Conservation (phyloP, 2,113 vertebrate species). For the Mohoua ochrocephala region DNA sequence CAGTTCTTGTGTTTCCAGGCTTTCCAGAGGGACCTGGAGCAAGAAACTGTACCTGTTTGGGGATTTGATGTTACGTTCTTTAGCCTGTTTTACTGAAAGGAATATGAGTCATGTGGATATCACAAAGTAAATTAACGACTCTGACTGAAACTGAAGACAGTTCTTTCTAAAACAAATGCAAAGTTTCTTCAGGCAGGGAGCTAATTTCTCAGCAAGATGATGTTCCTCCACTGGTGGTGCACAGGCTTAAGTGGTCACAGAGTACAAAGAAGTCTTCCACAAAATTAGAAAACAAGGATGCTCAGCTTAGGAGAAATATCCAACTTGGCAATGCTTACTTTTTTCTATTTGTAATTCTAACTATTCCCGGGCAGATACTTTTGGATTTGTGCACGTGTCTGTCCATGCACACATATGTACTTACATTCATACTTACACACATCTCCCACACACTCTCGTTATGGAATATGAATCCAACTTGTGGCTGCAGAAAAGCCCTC, state of each 20-base stretch:
- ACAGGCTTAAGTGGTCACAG: neutral
- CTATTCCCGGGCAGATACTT: neutral
- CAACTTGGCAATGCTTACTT: neutral
- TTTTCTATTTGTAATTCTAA: neutral
- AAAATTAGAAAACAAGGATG: neutral
- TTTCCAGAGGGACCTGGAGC: neutral
- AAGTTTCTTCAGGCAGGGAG: neutral
- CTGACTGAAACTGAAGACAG: neutral
- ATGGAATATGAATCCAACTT: neutral
- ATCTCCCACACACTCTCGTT: neutral
- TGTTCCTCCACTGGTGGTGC: neutral
- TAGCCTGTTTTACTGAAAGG: neutral
- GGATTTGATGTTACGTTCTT: neutral
- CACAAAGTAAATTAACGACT: neutral
- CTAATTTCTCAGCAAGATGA: neutral
- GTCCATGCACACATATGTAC: neutral
- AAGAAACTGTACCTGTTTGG: neutral
- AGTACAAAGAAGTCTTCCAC: neutral
- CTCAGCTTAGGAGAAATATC: neutral
- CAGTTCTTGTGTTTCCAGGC: neutral
- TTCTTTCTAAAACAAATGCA: neutral
- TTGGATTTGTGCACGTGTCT: neutral
- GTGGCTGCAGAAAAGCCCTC: neutral
- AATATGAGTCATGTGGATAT: neutral
- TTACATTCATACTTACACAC: neutral